A percentile compares a stretch with the other conserved stretches of the same genome.
These are phyloP conservation scores for Lordiphosa stackelbergi DNA, from an alignment of 1,140 invertebrate genomes.

Conservation along the genomic window DNA sequence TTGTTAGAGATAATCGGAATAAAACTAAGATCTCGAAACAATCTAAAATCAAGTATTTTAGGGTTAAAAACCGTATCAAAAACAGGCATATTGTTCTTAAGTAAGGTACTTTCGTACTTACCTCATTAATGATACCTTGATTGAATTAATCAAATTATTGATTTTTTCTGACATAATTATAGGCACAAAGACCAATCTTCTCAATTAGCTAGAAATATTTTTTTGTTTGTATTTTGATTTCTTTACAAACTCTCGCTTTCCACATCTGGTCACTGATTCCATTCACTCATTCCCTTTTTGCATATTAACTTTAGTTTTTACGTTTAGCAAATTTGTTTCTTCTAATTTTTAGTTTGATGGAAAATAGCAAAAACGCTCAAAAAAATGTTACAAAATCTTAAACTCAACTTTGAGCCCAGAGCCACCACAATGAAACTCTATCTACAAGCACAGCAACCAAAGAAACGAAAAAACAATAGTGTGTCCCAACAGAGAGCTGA, in stretches of 20 bases:
- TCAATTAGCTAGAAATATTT: not conserved
- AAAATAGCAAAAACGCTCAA: slow-evolving; percentile 58
- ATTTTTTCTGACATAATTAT: too few species aligned
- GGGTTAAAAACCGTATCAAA: too few species aligned
- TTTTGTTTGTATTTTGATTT: slow-evolving; percentile 5
- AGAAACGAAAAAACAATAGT: slow-evolving; percentile 25
- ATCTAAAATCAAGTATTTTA: too few species aligned
- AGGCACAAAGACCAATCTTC: too few species aligned
- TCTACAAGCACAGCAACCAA: slow-evolving; percentile 73
- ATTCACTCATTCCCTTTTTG: slow-evolving; percentile 23
- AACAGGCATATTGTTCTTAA: too few species aligned
- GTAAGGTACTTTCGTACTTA: too few species aligned
- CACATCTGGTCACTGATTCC: slow-evolving; percentile 49
- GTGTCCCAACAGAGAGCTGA: slow-evolving; percentile 40
- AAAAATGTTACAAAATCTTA: slow-evolving; percentile 2
- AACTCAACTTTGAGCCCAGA: slow-evolving; percentile 42
- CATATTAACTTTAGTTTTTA: slow-evolving; percentile 4
- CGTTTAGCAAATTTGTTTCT: too few species aligned
- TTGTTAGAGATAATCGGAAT: too few species aligned
- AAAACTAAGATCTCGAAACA: too few species aligned
- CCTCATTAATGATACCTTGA: too few species aligned
- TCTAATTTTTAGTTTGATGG: slow-evolving; percentile 38
- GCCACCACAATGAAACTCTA: slow-evolving; percentile 21
- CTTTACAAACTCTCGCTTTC: not conserved
- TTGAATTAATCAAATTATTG: too few species aligned